Conservation (phyloP, 1,140 invertebrate species). For the Micrasema longulum region DNA sequence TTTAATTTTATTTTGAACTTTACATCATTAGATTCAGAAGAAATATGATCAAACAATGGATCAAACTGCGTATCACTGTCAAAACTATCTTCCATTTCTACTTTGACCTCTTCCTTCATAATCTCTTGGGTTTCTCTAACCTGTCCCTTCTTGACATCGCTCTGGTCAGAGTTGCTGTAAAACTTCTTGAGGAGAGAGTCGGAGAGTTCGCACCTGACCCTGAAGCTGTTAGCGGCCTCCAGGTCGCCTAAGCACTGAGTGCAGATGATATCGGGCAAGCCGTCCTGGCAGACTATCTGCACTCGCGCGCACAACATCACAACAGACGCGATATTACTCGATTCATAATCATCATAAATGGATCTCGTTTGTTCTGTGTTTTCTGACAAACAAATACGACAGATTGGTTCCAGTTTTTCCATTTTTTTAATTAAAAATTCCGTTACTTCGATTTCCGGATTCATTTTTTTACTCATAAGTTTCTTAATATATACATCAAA, state of each 20-base stretch:
- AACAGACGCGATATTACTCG: too few species aligned
- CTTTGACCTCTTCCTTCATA: not conserved
- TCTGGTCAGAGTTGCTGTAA: not conserved
- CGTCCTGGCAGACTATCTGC: not conserved
- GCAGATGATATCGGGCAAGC: conserved; percentile 12
- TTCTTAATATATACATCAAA: too few species aligned
- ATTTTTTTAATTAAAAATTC: too few species aligned
- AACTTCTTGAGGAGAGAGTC: conserved; percentile 18
- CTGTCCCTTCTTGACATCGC: not conserved
- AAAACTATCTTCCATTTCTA: conserved; percentile 3
- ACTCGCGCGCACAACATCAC: not conserved
- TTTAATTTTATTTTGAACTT: not conserved
- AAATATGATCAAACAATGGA: not conserved
- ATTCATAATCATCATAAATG: too few species aligned
- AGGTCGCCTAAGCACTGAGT: conserved; percentile 1
- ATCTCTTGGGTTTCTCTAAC: too few species aligned
- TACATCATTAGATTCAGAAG: not conserved
- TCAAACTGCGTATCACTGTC: not conserved
- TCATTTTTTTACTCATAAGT: too few species aligned
- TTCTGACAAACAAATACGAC: too few species aligned
- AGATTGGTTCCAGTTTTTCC: too few species aligned
- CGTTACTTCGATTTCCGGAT: too few species aligned
- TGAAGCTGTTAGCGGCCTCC: conserved; percentile 18
- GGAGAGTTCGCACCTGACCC: conserved; percentile 17
- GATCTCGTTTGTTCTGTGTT: not conserved